Evolutionary conservation across 37 sponge, comb jelly and placozoan species (phyloP).

Genomic region (Amphimedon queenslandica): DNA sequence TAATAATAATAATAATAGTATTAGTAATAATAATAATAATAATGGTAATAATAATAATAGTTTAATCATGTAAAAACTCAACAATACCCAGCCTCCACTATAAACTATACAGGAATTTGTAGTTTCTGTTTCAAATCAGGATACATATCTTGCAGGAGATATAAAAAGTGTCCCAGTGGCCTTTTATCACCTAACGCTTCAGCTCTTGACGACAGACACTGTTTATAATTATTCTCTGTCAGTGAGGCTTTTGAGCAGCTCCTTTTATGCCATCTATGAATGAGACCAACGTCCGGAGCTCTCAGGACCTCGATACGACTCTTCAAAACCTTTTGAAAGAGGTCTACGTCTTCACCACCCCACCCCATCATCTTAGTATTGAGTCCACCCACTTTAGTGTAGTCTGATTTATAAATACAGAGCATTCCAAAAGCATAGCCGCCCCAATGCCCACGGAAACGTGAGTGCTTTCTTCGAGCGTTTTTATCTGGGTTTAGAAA

Average conservation of each 20-base stretch:
- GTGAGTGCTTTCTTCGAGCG: not conserved
- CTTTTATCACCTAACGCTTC: conserved; percentile 60
- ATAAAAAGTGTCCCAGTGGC: conserved; percentile 52
- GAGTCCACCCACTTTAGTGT: conserved; percentile 48
- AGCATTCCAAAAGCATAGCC: conserved; percentile 75
- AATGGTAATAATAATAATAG: no score
- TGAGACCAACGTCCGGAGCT: conserved; percentile 55
- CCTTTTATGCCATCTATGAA: conserved; percentile 75
- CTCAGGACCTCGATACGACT: conserved; percentile 49
- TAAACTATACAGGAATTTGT: no score
- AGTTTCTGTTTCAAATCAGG: no score
- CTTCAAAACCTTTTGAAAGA: conserved; percentile 51
- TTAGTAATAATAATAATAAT: no score
- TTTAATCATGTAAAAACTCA: no score
- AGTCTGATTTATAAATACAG: conserved; percentile 81
- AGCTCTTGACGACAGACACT: conserved; percentile 48
- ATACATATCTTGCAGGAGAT: no score
- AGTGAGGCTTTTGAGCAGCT: conserved; percentile 26
- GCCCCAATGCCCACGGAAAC: conserved; percentile 71
- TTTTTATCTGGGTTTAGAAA: conserved; percentile 31
- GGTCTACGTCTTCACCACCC: conserved; percentile 75
- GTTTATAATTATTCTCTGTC: conserved; percentile 33
- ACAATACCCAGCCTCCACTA: no score
- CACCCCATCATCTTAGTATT: conserved; percentile 66
- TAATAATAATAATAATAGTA: no score